Evolutionary conservation across 2,113 vertebrate genomes (phyloP), one percentile per base, ranked within the genome.

Genomic region (Cepphus grylle): DNA sequence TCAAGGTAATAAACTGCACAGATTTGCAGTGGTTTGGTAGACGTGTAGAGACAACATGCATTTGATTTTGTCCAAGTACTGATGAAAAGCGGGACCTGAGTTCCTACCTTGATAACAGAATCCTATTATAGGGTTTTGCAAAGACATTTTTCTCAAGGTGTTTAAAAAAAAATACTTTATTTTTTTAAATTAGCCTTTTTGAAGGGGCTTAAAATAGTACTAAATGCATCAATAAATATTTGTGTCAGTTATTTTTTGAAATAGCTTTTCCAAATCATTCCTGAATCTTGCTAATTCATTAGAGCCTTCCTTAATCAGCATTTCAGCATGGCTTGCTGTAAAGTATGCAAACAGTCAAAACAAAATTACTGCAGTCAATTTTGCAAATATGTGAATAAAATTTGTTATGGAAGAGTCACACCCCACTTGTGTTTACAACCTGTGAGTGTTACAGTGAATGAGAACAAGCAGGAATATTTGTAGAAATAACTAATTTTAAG

Each of bases 11-110:
- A 21, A 80, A 69, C n/a, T 42, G 18, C 25, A 34, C 49, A 65
- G n/a, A 21, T 7, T 29, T 52, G 12, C 5, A 66, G 1, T 74
- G 23, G 45, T 70, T 85, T 73, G 15, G 25, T 58, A 30, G 36
- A 6, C 25, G 26, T 8, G 2, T 63, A 12, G 8, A 36, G 6
- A 8, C 8, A 73, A 8, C 0, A 6, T 20, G 6, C 6, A 5
- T 77, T 63, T 62, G 9, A 26, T 4, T 49, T 47, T 67, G 30
- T 82, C 65, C 17, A 47, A 42, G 9, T 15, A 16, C 22, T 26
- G 20, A 21, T 81, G 59, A 56, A 38, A 76, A 77, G 16, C 26
- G 49, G 18, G 7, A 69, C 3, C 11, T 13, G 34, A 74, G 50
- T 3, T 70, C 8, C 19, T 56, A 40, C 11, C 23, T 45, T 32